Evolutionary conservation across 1,140 invertebrate genomes (phyloP), one percentile per base, ranked within the genome.

Genomic region (Papilio machaon): DNA sequence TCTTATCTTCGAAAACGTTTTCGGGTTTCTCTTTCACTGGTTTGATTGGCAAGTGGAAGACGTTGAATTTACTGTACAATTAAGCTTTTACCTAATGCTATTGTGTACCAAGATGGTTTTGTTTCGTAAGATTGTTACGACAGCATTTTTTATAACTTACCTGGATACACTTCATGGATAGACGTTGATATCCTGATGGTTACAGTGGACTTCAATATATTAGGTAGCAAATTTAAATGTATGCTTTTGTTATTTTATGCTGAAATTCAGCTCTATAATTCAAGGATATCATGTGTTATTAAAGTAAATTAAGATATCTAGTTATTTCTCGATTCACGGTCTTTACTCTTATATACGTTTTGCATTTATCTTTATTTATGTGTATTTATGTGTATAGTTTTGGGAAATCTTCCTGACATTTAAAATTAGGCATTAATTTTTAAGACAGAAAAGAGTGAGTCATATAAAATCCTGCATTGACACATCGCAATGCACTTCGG

Each of bases 1-100:
- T 67, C 60, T 67, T 76, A 79, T 79, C 77, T 60, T 78, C 7
- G 38, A 67, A 64, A 79, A 79, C 43, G 58, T 64, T 79, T 79
- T 79, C 19, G 77, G 19, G 43, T n/a, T 79, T 64, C 77, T 30
- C n/a, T 79, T 79, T 67, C 58, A 46, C 77, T 67, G 35, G 5
- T 79, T 60, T 64, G 77, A 60, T 79, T 67, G 64, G 30, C 64
- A 70, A 70, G 30, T 70, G 38, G 64, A 38, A 70, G 13, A 70
- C 30, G 64, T 35, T 35, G 64, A 70, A 35, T 70, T 35, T 15
- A 70, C 30, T 70, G 4, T 70, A 70, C 64, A 70, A 70, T 38
- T 70, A 70, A 64, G 60, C 60, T 70, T 38, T 70, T 70, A 70
- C 64, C 60, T 35, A 11, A 38, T 10, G 6, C 30, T 6, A 70